A percentile compares a stretch with the other conserved stretches of the same genome.
Conservation (phyloP, 1,140 invertebrate species). For the Nasonia longicornis region DNA sequence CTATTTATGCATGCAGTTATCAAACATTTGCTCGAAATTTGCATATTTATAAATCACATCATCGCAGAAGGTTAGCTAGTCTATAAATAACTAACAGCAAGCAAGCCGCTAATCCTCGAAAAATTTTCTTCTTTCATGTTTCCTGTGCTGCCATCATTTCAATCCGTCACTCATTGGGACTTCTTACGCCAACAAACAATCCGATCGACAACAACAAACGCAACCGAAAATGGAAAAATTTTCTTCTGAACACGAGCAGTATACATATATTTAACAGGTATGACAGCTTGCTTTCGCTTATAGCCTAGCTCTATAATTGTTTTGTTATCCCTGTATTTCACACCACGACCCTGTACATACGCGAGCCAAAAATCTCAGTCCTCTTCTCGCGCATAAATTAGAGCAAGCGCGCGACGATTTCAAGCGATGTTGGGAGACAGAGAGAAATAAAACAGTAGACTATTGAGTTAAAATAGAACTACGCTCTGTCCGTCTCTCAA, state of each 20-base stretch:
- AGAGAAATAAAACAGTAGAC: not conserved
- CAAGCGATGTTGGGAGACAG: not conserved
- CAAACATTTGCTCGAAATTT: not conserved
- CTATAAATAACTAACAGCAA: not conserved
- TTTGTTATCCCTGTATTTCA: slow-evolving; percentile 8
- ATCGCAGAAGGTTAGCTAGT: not conserved
- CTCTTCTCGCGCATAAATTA: slow-evolving; percentile 19
- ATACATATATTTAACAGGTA: slow-evolving; percentile 39
- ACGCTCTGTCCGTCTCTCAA: not conserved
- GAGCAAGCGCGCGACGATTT: not conserved
- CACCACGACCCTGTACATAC: not conserved
- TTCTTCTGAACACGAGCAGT: slow-evolving; percentile 27
- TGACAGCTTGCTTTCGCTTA: slow-evolving; percentile 31
- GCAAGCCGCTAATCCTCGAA: not conserved
- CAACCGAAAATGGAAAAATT: slow-evolving; percentile 5
- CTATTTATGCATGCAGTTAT: not conserved
- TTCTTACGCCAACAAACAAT: not conserved
- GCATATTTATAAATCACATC: not conserved
- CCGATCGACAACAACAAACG: not conserved
- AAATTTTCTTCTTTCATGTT: slow-evolving; percentile 36
- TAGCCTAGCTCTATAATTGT: not conserved
- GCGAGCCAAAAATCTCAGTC: not conserved
- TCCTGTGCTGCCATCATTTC: too few species aligned
- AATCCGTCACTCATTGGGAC: not conserved
- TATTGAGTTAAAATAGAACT: not conserved